Percentiles rank a stretch among this genome's conserved stretches.
Evolutionary conservation across 2,888 invertebrate species (phyloP).

Genomic region (Cantharis rustica): DNA sequence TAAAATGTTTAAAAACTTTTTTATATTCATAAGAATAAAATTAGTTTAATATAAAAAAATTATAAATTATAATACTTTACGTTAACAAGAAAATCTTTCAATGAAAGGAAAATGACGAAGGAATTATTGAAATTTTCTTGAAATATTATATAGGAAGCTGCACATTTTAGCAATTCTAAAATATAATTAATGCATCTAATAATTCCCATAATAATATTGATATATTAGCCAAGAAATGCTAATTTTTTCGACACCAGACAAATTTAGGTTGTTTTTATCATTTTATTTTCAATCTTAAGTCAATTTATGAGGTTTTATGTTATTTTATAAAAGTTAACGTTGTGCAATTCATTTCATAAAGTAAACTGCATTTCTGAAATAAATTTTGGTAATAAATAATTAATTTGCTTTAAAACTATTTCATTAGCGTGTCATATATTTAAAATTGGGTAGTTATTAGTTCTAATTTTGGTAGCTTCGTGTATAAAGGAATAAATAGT

Average conservation of each 20-base stretch:
- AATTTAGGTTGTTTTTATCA: not conserved
- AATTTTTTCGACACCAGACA: not conserved
- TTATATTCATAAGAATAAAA: not conserved
- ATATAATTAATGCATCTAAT: not conserved
- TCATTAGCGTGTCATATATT: not conserved
- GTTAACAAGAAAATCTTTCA: not conserved
- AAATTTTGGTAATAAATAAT: not conserved
- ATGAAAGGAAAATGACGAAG: not conserved
- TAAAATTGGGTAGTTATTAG: not conserved
- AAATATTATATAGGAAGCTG: not conserved
- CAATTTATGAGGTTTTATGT: not conserved
- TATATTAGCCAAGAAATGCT: not conserved
- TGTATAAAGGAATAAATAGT: conserved; percentile 26
- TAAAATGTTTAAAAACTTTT: not conserved
- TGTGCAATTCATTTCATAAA: not conserved
- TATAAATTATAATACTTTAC: not conserved
- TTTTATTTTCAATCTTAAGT: not conserved
- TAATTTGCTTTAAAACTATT: not conserved
- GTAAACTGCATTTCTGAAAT: not conserved
- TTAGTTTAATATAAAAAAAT: not conserved
- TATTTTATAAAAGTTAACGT: not conserved
- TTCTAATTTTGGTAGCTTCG: conserved; percentile 21
- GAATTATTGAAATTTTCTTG: not conserved
- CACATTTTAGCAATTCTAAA: not conserved
- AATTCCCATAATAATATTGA: not conserved